Base-by-base conservation (phyloP, 2,797 vertebrate species). In the Liparis tanakae region DNA sequence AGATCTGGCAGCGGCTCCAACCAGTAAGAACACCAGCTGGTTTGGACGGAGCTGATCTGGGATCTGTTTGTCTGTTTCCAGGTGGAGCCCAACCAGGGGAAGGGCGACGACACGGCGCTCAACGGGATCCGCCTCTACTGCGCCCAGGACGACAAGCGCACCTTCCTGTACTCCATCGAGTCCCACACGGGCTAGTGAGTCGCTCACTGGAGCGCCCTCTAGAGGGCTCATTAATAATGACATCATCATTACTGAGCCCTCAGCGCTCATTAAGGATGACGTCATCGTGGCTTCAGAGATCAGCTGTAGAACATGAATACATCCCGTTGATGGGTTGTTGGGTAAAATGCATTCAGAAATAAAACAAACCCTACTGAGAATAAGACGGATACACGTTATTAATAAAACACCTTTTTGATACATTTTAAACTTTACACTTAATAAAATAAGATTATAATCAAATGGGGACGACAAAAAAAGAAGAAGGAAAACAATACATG, bases 71-170 rank as follows among this genome's bases (percentile, higher is more conserved):
- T 55, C 0, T 79, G 76, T 88, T 76, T 72, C 14, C 82, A 94
- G 90, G 87, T 95, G 72, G 93, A 95, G 79, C 0, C 78, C 0
- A 88, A 90, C 1, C 93, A 94, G 90, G 85, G 85, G 0, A 81
- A 0, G 6, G 2, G 4, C 0, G 92, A 92, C 25, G 93, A 93
- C 81, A 93, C 89, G 0, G 86, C 93, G 59, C 63, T 94, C 36
- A 94, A 93, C 0, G 88, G 93, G 20, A 92, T 95, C 68, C 93
- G 94, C 51, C 92, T 95, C 36, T 89, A 90, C 78, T 95, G 95
- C 3, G 81, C 85, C 72, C 83, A 84, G 34, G 70, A 1, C 0
- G 67, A 10, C 10, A 75, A 61, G 59, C 79, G 89, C 3, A 92
- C 33, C 83, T 92, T 85, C 8, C 9, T 91, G 41, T 93, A 91